These are phyloP conservation scores for Micropoecilia bifurca DNA, from an alignment of 2,797 vertebrate species.

Conservation along the genomic window DNA sequence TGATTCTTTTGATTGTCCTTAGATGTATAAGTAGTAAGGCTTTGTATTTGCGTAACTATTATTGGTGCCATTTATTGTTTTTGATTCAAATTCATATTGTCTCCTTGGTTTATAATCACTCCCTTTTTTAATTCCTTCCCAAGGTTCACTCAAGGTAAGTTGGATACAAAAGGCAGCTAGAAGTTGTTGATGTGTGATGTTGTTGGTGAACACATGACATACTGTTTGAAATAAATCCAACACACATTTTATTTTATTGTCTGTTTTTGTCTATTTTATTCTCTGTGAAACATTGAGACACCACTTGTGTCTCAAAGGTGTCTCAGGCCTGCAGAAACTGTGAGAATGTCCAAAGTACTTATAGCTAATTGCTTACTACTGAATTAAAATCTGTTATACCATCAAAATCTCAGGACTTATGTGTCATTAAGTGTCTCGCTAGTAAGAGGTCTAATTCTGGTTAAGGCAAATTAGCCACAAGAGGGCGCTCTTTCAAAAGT, in stretches of 20 bases:
- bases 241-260: not conserved
- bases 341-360: not conserved
- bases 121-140: not conserved
- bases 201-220: not conserved
- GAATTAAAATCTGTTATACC: not conserved
- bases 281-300: not conserved
- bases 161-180: too few relatives aligned
- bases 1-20: not conserved
- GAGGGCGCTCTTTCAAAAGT: slow-evolving; percentile 53
- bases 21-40: not conserved
- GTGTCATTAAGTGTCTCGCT: not conserved
- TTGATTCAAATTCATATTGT: not conserved
- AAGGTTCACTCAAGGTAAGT: not conserved
- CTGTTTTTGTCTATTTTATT: not conserved
- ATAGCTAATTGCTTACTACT: not conserved
- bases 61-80: not conserved
- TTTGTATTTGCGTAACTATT: not conserved
- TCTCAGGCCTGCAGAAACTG: not conserved
- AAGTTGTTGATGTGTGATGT: not conserved
- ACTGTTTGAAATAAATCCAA: not conserved
- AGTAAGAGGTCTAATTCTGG: not conserved
- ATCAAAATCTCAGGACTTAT: not conserved
- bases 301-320: not conserved
- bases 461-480: slow-evolving; percentile 40
- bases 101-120: not conserved